A percentile compares a stretch with the other conserved stretches of the same genome.
phyloP scores from a whole-genome alignment of 2,888 invertebrate genomes.

The Masnerella sp. region DNA sequence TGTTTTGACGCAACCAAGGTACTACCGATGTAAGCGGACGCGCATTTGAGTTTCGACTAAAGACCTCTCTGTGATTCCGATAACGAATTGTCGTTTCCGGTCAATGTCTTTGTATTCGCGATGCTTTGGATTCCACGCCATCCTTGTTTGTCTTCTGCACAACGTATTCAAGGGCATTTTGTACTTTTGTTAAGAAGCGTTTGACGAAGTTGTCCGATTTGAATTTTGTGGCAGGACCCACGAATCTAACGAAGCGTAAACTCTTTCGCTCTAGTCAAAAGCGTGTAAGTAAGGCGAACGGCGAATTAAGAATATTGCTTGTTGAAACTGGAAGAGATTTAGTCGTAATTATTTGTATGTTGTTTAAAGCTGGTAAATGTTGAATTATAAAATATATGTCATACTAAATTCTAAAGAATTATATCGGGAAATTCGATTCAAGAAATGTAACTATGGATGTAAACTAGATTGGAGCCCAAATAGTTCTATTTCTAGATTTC shows the following conservation, averaged over 20 bases:
- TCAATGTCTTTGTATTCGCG: slow-evolving; percentile 30
- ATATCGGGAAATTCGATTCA: too few relatives aligned
- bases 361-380: slow-evolving; percentile 5
- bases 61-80: slow-evolving; percentile 54
- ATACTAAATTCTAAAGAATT: too few relatives aligned
- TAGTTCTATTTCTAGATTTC: too few relatives aligned
- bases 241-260: not conserved
- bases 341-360: too few relatives aligned
- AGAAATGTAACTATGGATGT: too few relatives aligned
- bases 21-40: slow-evolving; percentile 31
- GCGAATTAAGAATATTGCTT: too few relatives aligned
- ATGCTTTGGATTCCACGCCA: slow-evolving; percentile 6
- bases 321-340: too few relatives aligned
- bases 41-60: slow-evolving; percentile 47
- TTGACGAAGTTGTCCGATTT: slow-evolving; percentile 10
- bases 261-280: too few relatives aligned
- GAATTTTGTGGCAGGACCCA: not conserved
- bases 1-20: slow-evolving; percentile 24
- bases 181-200: slow-evolving; percentile 2
- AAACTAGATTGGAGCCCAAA: too few relatives aligned
- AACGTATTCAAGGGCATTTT: not conserved
- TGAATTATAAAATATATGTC: slow-evolving; percentile 51
- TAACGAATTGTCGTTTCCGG: slow-evolving; percentile 48
- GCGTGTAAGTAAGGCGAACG: too few relatives aligned
- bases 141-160: slow-evolving; percentile 7